These are phyloP conservation scores for Holocentrus rufus DNA, from an alignment of 2,797 vertebrate species.

Conservation along the genomic window DNA sequence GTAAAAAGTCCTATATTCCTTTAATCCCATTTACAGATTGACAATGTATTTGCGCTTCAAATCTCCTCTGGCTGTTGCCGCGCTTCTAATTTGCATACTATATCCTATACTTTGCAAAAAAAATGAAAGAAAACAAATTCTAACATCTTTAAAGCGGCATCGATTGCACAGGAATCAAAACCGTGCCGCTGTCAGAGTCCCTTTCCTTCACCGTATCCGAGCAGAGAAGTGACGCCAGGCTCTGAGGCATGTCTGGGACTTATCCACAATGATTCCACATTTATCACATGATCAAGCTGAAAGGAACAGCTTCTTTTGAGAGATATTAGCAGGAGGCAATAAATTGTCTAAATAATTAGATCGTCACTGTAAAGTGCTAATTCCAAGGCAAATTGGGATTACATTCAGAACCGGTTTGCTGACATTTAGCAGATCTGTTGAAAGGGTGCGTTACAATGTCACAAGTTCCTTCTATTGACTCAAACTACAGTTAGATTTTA, in stretches of 20 bases:
- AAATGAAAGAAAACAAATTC: constrained; percentile 22
- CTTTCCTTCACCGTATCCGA: constrained; percentile 56
- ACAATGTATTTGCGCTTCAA: background rate
- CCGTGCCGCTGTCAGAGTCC: constrained; percentile 69
- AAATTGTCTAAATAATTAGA: constrained; percentile 86
- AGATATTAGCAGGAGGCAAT: constrained; percentile 80
- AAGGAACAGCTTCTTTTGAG: constrained; percentile 77
- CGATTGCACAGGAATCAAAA: constrained; percentile 37
- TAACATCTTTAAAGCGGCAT: constrained; percentile 16
- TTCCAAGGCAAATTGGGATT: constrained; percentile 87
- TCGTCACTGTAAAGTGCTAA: constrained; percentile 80
- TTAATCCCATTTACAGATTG: constrained; percentile 21
- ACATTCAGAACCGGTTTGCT: constrained; percentile 85
- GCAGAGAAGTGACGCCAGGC: constrained; percentile 71
- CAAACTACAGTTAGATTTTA: constrained; percentile 80
- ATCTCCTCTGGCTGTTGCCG: background rate
- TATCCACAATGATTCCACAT: constrained; percentile 66
- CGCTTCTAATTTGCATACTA: constrained; percentile 9
- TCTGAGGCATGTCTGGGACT: constrained; percentile 78
- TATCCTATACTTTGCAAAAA: constrained; percentile 2
- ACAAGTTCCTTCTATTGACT: constrained; percentile 82
- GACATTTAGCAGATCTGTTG: constrained; percentile 87
- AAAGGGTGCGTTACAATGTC: constrained; percentile 79
- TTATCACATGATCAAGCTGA: constrained; percentile 73
- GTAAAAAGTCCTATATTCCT: background rate